These are phyloP conservation scores for Phrynosoma blainvillii DNA, from an alignment of 2,113 vertebrate species.

Conservation along the genomic window DNA sequence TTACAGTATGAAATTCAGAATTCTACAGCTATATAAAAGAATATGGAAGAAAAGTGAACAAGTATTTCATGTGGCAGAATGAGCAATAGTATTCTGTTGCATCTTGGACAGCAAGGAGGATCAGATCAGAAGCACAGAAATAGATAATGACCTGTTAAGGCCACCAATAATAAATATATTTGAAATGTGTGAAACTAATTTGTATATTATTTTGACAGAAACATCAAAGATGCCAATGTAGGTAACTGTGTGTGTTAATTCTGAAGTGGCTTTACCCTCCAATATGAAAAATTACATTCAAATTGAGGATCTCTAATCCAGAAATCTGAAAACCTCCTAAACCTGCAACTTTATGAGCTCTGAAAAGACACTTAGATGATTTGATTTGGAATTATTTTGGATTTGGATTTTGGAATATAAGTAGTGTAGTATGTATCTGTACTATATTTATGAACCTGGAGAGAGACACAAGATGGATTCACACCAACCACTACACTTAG, in stretches of 20 bases:
- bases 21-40: neutral
- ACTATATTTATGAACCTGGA: no score
- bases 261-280: neutral
- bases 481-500: no score
- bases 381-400: no score
- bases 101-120: neutral
- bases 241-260: neutral
- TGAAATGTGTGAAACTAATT: neutral
- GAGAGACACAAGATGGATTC: no score
- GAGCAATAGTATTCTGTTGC: neutral
- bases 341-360: no score
- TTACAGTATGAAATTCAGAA: neutral
- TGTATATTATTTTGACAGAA: neutral
- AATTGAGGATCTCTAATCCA: no score
- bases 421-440: no score
- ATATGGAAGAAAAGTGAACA: neutral
- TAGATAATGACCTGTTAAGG: neutral
- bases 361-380: no score
- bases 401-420: no score
- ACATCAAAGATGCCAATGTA: neutral
- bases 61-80: neutral
- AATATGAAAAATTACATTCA: neutral
- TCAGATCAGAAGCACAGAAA: neutral
- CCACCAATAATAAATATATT: neutral
- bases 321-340: no score